These are phyloP conservation scores for Pedetes capensis DNA, from an alignment of 2,113 vertebrate genomes.

Conservation along the genomic window DNA sequence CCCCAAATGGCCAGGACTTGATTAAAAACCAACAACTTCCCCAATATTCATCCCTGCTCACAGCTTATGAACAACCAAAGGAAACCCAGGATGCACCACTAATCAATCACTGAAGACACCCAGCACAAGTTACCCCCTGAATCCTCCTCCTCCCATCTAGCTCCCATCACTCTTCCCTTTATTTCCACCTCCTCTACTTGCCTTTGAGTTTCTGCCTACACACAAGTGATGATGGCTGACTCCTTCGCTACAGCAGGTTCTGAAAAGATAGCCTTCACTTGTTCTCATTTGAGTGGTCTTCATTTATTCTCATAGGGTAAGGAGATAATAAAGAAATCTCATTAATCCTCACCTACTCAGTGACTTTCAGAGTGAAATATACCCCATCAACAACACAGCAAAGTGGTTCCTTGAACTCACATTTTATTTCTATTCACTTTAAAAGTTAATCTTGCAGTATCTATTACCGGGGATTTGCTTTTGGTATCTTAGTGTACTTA, in stretches of 20 bases:
- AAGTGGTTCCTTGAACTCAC: background rate
- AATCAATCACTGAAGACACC: rapidly evolving
- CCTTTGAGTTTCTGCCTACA: background rate
- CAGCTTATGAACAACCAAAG: background rate
- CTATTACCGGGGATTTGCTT: background rate
- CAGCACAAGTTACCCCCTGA: too few relatives aligned
- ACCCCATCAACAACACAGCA: too few relatives aligned
- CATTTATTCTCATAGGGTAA: background rate
- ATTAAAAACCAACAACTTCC: background rate
- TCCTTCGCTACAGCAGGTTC: background rate
- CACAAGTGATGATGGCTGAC: too few relatives aligned
- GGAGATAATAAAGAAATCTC: background rate
- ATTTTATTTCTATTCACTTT: background rate
- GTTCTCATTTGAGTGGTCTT: background rate
- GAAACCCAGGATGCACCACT: background rate
- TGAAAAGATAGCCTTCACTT: background rate
- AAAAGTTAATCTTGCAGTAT: background rate
- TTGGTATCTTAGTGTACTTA: background rate
- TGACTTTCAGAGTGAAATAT: background rate
- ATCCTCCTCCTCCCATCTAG: too few relatives aligned
- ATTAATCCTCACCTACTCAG: rapidly evolving
- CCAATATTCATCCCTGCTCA: background rate
- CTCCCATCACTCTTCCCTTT: too few relatives aligned
- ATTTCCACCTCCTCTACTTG: background rate
- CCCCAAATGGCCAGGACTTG: background rate